Conservation (phyloP, 2,797 vertebrate genomes). For the Lemur catta region DNA sequence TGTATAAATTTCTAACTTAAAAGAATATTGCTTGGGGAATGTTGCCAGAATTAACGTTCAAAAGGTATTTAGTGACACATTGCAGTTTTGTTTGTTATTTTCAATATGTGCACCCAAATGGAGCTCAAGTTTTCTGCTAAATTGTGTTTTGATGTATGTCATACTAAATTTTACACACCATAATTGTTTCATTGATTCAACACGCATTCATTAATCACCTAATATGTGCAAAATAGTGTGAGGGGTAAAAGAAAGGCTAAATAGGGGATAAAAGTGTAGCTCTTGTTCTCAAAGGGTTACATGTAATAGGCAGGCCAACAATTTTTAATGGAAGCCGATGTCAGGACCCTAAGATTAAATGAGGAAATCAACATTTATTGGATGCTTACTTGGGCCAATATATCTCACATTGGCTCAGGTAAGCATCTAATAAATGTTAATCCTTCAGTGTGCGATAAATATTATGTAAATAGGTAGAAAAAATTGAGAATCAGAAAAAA, state of each 20-base stretch:
- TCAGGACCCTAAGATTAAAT: background rate
- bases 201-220: background rate
- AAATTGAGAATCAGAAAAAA: background rate
- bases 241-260: background rate
- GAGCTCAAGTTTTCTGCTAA: background rate
- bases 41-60: background rate
- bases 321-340: background rate
- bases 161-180: background rate
- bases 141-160: background rate
- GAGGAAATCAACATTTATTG: background rate
- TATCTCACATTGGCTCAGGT: background rate
- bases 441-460: background rate
- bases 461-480: background rate
- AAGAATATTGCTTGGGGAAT: background rate
- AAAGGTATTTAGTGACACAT: background rate
- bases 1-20: background rate
- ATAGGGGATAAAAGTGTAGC: background rate
- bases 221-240: background rate
- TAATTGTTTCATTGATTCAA: background rate
- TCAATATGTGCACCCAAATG: background rate
- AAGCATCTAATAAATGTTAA: background rate
- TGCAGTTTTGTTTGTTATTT: conserved; percentile 44
- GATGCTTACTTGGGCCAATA: background rate
- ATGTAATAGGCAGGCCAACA: background rate
- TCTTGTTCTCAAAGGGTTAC: background rate